Conservation (phyloP, 2,113 vertebrate species). For the human region GRCh38 chr3:28385001-28385500, state of each 20-base stretch:
- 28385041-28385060: slow-evolving; percentile 23
- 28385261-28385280: neutral
- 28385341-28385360: neutral
- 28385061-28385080: neutral
- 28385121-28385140: neutral
- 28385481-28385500: neutral
- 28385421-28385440: neutral
- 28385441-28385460: neutral
- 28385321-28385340: neutral
- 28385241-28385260: neutral
- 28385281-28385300: neutral
- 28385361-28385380: neutral
- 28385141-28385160: neutral
- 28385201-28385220: neutral
- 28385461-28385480: neutral
- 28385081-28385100: neutral
- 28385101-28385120: neutral
- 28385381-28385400: neutral
- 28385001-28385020: slow-evolving; percentile 25
- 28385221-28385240: neutral
- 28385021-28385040: neutral
- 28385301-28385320: neutral
- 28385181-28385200: neutral
- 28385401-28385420: neutral
- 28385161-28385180: neutral